Evolutionary conservation across 2,113 vertebrate genomes (phyloP), one percentile per base, ranked within the genome.

Genomic region (Panthera tigris): DNA sequence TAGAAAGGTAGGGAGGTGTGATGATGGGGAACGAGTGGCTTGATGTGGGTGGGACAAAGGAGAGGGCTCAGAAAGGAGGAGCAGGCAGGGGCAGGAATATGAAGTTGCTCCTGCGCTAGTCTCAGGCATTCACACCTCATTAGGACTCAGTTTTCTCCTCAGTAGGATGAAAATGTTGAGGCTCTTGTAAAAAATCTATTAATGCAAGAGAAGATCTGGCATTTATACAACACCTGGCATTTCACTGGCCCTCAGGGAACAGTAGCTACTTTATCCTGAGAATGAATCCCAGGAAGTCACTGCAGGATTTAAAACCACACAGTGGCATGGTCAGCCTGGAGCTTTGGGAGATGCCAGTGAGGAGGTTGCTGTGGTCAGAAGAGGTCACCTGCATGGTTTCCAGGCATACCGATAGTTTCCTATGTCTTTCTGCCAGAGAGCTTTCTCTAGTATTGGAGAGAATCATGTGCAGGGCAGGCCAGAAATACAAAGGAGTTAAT

Each of bases 381-480:
- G 39, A 76, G 14, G 25, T 76, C 25, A 29, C 74, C 74, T 31
- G 71, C 13, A 23, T 5, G 27, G 55, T 74, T 61, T 63, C 5
- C 33, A 39, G 29, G 41, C 14, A 2, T 33, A 15, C 41, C 39
- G 52, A 50, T 6, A 87, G 45, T 8, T 41, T 84, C 61, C 52
- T 11, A 5, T 14, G 23, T 50, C 68, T 55, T 57, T 71, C 66
- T 69, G 14, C 92, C 63, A 48, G 84, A 94, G 50, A 78, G 82
- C 61, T 79, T 76, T n/a, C 68, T 89, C 74, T 29, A 27, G 50
- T 21, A 13, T 25, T 27, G 29, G 45, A 25, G 41, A 78, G 41
- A 13, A n/a, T 19, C 80, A 45, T 0, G 0, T 14, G 36, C 84
- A 86, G 13, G 36, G 10, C 29, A 4, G 48, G 25, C 29, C 61